Evolutionary conservation across 1,140 invertebrate genomes (phyloP).

Genomic region (Aphis craccivora): DNA sequence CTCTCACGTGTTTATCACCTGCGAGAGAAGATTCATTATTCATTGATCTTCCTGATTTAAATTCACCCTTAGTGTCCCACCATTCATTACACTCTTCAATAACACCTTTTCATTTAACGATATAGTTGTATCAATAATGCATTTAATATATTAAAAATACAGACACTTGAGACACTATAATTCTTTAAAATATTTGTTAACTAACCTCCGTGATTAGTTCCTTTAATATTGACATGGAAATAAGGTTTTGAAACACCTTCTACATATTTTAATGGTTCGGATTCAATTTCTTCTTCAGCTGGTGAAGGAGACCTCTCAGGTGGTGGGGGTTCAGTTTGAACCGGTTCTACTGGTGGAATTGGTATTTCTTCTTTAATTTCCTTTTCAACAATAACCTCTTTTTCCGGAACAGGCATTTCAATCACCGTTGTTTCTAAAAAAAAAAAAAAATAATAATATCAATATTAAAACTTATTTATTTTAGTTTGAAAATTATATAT

Average conservation of each 20-base stretch:
- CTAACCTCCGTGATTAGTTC: conserved; percentile 82
- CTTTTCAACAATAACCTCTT: conserved; percentile 43
- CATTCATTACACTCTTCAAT: conserved; percentile 53
- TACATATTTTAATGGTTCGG: conserved; percentile 53
- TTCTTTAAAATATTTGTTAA: conserved; percentile 60
- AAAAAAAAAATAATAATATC: not conserved
- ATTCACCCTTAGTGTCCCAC: conserved; percentile 56
- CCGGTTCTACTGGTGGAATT: not conserved
- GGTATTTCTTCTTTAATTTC: conserved; percentile 50
- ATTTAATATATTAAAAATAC: not conserved
- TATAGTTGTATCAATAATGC: conserved; percentile 1
- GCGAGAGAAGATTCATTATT: conserved; percentile 52
- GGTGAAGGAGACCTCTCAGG: conserved; percentile 52
- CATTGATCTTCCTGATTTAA: conserved; percentile 46
- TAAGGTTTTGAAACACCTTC: conserved; percentile 67
- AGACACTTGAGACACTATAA: not conserved
- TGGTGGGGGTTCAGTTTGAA: not conserved
- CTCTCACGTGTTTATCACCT: conserved; percentile 57
- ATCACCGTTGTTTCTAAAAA: not conserved
- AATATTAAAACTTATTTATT: too few relatives aligned
- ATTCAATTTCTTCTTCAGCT: conserved; percentile 49
- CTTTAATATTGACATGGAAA: conserved; percentile 77
- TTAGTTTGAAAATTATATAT: too few relatives aligned
- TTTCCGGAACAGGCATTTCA: conserved; percentile 30
- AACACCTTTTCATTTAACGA: conserved; percentile 49